Base-by-base conservation (phyloP, 2,797 vertebrate genomes). In the Echeneis naucrates region DNA sequence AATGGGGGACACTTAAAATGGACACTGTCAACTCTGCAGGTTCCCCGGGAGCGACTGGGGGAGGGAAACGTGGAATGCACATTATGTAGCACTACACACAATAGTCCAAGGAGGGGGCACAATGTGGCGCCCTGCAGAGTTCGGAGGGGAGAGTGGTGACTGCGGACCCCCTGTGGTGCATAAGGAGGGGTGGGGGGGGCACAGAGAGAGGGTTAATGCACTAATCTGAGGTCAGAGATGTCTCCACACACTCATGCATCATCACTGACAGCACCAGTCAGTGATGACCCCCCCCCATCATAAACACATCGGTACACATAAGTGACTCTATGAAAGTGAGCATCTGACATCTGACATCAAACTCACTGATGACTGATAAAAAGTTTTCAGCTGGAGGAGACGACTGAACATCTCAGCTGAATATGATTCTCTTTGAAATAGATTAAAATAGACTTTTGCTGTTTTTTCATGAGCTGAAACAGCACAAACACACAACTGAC, bases 201-300 rank as follows among this genome's bases (percentile, higher is more conserved):
- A 94, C 71, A 62, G 58, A 44, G 75, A 90, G 85, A 86, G 78
- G 90, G 90, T 94, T 93, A 93, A 94, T 90, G 90, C 93, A 93
- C 93, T 94, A 92, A 91, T 91, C 84, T 86, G 89, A 86, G 94
- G 93, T 94, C 93, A 93, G 83, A 87, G 89, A 89, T 85, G 87
- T 76, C 32, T 38, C 85, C 74, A 69, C 74, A 48, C 76, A 33
- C 86, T 90, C 83, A 78, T 89, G 90, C 71, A 94, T 94, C 92
- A 90, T 75, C 42, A 9, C 5, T 85, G 90, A 93, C 92, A 93
- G 91, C 80, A 79, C 47, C 75, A 66, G 87, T 82, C 80, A 81
- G 57, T 71, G 64, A 83, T 78, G 80, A 84, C 66, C 47, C 77
- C 69, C 53, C 45, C 65, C 78, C 47, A 76, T 81, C 80, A 83